Conservation (phyloP, 2,888 invertebrate species). For the Cosmopolites sordidus region DNA sequence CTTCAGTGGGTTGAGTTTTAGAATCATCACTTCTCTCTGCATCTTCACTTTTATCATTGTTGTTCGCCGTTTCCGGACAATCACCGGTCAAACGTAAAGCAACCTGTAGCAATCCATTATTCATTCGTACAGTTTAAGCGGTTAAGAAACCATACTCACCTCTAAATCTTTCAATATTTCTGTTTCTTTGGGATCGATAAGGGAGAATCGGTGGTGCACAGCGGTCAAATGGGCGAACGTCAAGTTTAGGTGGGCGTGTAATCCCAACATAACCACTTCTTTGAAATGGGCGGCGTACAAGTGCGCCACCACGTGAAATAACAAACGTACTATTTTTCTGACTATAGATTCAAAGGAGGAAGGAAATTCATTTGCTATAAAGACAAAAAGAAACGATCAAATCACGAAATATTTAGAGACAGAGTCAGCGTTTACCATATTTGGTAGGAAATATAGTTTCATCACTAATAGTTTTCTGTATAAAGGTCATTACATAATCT, state of each 20-base stretch:
- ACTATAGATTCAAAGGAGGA: conserved; percentile 90
- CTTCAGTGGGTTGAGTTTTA: conserved; percentile 20
- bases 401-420: too few relatives aligned
- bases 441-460: conserved; percentile 97
- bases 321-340: conserved; percentile 91
- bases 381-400: conserved; percentile 9
- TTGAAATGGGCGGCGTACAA: conserved; percentile 97
- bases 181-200: conserved; percentile 94
- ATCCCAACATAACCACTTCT: conserved; percentile 86
- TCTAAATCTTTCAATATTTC: conserved; percentile 91
- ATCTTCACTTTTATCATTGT: conserved; percentile 30
- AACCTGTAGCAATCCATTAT: conserved; percentile 8
- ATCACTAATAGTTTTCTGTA: conserved; percentile 94
- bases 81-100: conserved; percentile 67
- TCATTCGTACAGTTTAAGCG: background rate
- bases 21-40: conserved; percentile 13
- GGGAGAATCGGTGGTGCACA: conserved; percentile 77
- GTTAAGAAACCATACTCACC: conserved; percentile 43
- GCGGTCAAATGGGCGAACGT: conserved; percentile 95
- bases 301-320: conserved; percentile 98
- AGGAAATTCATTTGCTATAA: conserved; percentile 87
- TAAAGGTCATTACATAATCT: conserved; percentile 98
- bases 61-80: conserved; percentile 39
- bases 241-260: conserved; percentile 96
- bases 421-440: conserved; percentile 74